Evolutionary conservation across 2,888 invertebrate species (phyloP).

Genomic region (Criorhina ranunculi): DNA sequence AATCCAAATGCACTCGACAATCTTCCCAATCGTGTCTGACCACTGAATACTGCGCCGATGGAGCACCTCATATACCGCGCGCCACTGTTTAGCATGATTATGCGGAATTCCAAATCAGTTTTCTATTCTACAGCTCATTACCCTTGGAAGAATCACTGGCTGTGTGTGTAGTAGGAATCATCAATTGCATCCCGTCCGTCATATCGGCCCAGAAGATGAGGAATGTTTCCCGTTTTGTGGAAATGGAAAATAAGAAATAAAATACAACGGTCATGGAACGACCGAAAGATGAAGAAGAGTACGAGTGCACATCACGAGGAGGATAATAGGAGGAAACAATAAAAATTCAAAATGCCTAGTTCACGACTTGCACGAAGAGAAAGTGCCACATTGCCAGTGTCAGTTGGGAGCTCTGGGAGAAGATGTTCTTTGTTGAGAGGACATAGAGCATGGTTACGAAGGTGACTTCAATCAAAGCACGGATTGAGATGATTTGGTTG

Average conservation of each 20-base stretch:
- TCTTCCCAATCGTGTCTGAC: conserved; percentile 22
- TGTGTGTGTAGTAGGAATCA: conserved; percentile 33
- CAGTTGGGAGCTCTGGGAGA: conserved; percentile 27
- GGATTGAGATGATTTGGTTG: neutral
- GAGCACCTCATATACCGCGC: conserved; percentile 61
- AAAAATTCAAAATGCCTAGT: conserved; percentile 70
- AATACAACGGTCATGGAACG: conserved; percentile 28
- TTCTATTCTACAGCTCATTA: conserved; percentile 73
- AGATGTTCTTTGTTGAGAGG: conserved; percentile 62
- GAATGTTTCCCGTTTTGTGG: conserved; percentile 68
- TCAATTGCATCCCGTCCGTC: conserved; percentile 16
- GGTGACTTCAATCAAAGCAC: neutral
- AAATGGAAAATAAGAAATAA: conserved; percentile 23
- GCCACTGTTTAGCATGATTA: conserved; percentile 76
- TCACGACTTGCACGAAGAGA: conserved; percentile 76
- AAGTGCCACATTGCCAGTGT: conserved; percentile 58
- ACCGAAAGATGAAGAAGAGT: conserved; percentile 24
- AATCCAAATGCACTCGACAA: conserved; percentile 45
- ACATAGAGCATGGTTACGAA: neutral
- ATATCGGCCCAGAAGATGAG: conserved; percentile 44
- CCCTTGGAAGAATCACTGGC: conserved; percentile 65
- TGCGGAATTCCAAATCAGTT: conserved; percentile 75
- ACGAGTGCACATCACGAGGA: conserved; percentile 64
- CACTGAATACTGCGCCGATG: neutral
- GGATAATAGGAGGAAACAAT: conserved; percentile 71